Base-by-base conservation (phyloP, 2,113 vertebrate species). In the Ageneiosus marmoratus region DNA sequence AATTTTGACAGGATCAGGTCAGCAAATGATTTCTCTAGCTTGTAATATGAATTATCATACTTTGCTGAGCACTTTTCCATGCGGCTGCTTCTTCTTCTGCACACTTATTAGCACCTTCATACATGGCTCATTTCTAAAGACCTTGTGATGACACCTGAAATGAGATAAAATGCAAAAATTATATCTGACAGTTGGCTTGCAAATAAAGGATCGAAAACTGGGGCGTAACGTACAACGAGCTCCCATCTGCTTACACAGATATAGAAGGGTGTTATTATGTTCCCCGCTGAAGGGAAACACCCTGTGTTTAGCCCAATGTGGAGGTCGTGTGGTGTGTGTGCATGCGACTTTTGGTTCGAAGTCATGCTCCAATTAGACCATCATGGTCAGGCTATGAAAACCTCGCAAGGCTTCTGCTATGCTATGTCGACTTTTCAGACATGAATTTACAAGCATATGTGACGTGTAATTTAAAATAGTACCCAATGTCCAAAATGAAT, bases 181-280 rank as follows among this genome's bases (percentile, higher is more conserved):
- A 79, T 91, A 88, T 89, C 80, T 22, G 89, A 88, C 88, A 92
- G 88, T 91, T 84, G 79, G 84, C 85, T 92, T 89, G 90, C 84
- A 91, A 91, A 89, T 88, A 89, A 89, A 90, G 89, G 86, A 91
- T 89, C 86, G 89, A 92, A 91, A 93, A 89, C 91, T 89, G 89
- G 87, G 83, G 89, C 89, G 82, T 89, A 91, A 87, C 77, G 74
- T 85, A 80, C 84, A 77, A 90, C 89, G 88, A 87, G 90, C 92
- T 90, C 92, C 92, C 94, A 93, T 93, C 93, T 94, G 93, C 91
- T 86, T 81, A 88, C 86, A 82, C 92, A 89, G 87, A 94, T 94
- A 94, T 94, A 94, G 93, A 89, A 94, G 89, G 89, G 83, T 94
- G 89, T 94, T 90, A 94, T 94, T 94, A 94, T 89, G 91, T 89